These are phyloP conservation scores for Eustalomyia histrio DNA, from an alignment of 2,888 invertebrate species.

Conservation along the genomic window DNA sequence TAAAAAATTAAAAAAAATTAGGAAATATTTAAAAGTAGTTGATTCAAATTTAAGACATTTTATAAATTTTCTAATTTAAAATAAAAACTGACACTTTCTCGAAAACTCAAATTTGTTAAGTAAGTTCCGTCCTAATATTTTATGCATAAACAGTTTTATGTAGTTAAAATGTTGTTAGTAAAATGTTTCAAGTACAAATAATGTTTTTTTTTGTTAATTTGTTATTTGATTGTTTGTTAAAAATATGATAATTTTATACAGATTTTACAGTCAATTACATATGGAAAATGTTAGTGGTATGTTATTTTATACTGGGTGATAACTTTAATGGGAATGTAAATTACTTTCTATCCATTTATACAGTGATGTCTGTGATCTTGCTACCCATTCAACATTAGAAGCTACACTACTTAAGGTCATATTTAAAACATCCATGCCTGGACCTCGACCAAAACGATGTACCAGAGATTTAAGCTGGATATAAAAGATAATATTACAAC, in stretches of 20 bases:
- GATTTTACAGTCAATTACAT: slow-evolving; percentile 57
- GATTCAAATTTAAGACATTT: no score
- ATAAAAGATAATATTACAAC: neutral
- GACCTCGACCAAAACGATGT: slow-evolving; percentile 79
- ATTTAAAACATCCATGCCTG: slow-evolving; percentile 78
- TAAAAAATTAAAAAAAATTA: no score
- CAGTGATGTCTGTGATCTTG: slow-evolving; percentile 77
- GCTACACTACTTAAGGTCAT: slow-evolving; percentile 80
- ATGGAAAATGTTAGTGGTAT: slow-evolving; percentile 25
- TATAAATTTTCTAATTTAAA: no score
- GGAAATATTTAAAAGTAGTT: no score
- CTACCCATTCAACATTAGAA: slow-evolving; percentile 80
- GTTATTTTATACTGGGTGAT: neutral
- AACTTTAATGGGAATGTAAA: slow-evolving; percentile 75
- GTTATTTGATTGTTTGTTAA: slow-evolving; percentile 57
- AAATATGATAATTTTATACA: slow-evolving; percentile 61
- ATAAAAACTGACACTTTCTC: neutral
- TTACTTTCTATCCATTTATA: slow-evolving; percentile 79
- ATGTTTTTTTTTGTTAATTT: slow-evolving; percentile 40
- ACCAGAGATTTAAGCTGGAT: slow-evolving; percentile 79
- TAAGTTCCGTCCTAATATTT: neutral
- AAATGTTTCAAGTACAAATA: slow-evolving; percentile 47
- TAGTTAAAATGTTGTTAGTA: slow-evolving; percentile 15
- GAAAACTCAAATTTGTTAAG: neutral
- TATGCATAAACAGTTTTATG: neutral